A percentile compares a stretch with the other conserved stretches of the same genome.
phyloP scores from a whole-genome alignment of 2,113 vertebrate genomes.

The Toxotes chatareus region DNA sequence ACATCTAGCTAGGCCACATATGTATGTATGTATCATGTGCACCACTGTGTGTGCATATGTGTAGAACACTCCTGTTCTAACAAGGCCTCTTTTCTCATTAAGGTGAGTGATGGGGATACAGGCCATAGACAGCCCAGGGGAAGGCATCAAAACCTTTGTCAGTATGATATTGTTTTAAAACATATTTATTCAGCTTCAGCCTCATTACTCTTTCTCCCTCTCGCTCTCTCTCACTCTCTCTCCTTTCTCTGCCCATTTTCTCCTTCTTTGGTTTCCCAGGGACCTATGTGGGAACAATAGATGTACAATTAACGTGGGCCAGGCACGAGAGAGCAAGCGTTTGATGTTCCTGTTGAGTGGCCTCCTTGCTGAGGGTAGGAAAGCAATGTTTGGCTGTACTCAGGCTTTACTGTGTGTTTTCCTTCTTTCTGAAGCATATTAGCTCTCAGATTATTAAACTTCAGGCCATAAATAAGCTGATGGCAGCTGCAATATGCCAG shows the following conservation, averaged over 20 bases:
- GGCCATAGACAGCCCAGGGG: constrained; percentile 33
- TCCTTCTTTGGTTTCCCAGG: constrained; percentile 71
- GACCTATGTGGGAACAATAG: constrained; percentile 81
- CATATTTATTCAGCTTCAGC: constrained; percentile 78
- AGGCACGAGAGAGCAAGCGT: constrained; percentile 74
- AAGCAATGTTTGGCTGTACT: constrained; percentile 63
- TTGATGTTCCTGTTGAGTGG: constrained; percentile 85
- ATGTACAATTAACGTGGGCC: constrained; percentile 82
- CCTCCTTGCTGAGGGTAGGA: constrained; percentile 65
- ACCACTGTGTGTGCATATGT: constrained; percentile 11
- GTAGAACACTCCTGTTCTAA: constrained; percentile 30
- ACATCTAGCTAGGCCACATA: not conserved
- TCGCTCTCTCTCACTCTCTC: constrained; percentile 20
- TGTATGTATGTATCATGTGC: not conserved
- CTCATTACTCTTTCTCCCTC: constrained; percentile 71
- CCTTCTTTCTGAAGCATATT: constrained; percentile 79
- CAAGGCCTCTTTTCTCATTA: constrained; percentile 57
- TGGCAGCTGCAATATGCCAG: constrained; percentile 81
- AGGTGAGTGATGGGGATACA: constrained; percentile 57
- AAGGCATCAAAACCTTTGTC: constrained; percentile 63
- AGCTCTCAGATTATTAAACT: constrained; percentile 82
- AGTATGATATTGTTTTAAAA: constrained; percentile 76
- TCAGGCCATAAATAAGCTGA: constrained; percentile 83
- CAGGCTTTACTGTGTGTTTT: constrained; percentile 63
- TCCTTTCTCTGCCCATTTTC: constrained; percentile 64